Evolutionary conservation across 2,888 invertebrate species (phyloP).

Genomic region (Anaspis maculata): DNA sequence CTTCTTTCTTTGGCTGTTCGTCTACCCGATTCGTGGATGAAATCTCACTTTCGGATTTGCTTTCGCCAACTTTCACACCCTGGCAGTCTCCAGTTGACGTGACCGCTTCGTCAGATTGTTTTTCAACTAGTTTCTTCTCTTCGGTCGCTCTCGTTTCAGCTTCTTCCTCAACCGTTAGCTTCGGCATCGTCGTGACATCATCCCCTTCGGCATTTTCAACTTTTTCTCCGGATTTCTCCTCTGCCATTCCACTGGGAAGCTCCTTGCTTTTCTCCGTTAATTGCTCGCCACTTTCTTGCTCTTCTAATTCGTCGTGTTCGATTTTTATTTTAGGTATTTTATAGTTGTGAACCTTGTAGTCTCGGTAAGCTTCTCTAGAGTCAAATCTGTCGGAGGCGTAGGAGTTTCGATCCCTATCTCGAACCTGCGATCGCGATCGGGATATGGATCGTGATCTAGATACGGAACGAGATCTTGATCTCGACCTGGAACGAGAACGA

Average conservation of each 20-base stretch:
- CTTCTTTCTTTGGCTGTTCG: not conserved
- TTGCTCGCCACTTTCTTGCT: not conserved
- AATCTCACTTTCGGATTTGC: conserved; percentile 9
- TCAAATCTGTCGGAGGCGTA: conserved; percentile 39
- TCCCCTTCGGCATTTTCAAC: not conserved
- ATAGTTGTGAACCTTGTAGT: conserved; percentile 45
- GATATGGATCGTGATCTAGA: conserved; percentile 1
- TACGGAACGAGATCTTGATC: conserved; percentile 8
- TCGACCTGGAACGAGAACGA: not conserved
- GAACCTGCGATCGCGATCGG: conserved; percentile 15
- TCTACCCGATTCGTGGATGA: conserved; percentile 11
- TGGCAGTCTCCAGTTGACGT: conserved; percentile 7
- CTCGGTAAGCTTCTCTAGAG: conserved; percentile 41
- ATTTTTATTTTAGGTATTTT: conserved; percentile 41
- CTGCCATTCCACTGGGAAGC: not conserved
- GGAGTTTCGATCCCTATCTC: conserved; percentile 29
- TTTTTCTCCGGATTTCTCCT: conserved; percentile 1
- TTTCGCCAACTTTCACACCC: not conserved
- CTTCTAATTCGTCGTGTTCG: conserved; percentile 5
- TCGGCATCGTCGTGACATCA: not conserved
- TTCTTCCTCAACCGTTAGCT: not conserved
- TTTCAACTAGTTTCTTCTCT: conserved; percentile 3
- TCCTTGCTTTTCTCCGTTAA: not conserved
- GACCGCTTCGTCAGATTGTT: conserved; percentile 4
- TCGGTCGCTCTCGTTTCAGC: not conserved